These are phyloP conservation scores for Halocaridina rubra DNA, from an alignment of 2,888 invertebrate species.

Conservation along the genomic window DNA sequence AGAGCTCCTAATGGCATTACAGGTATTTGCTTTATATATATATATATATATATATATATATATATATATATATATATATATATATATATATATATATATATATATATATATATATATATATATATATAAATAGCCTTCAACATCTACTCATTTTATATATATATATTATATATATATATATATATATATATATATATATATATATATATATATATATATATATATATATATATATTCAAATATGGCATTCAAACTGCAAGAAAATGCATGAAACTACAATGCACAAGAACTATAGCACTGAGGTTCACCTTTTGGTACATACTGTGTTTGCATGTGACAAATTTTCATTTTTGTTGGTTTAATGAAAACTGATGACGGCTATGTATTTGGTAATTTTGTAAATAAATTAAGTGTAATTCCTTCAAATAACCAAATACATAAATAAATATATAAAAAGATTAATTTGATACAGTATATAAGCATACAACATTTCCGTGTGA, in stretches of 20 bases:
- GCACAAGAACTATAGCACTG: background rate
- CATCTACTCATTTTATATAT: background rate
- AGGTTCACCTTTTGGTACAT: constrained; percentile 25
- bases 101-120: constrained; percentile 19
- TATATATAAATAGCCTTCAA: background rate
- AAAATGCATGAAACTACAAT: background rate
- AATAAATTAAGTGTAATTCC: too few relatives aligned
- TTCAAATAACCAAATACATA: too few relatives aligned
- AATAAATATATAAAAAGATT: too few relatives aligned
- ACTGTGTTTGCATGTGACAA: too few relatives aligned
- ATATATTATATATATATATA: background rate
- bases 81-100: constrained; percentile 19
- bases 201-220: background rate
- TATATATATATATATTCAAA: background rate
- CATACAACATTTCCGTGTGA: too few relatives aligned
- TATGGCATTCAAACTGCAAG: background rate
- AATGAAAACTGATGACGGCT: too few relatives aligned
- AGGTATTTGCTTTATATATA: background rate
- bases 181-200: background rate
- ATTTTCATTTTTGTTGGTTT: too few relatives aligned
- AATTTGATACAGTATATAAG: too few relatives aligned
- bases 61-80: background rate
- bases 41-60: background rate
- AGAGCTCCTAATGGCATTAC: background rate
- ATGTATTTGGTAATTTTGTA: too few relatives aligned